A percentile compares a stretch with the other conserved stretches of the same genome.
Conservation (phyloP, 2,797 vertebrate genomes). For the Spinus pinus region DNA sequence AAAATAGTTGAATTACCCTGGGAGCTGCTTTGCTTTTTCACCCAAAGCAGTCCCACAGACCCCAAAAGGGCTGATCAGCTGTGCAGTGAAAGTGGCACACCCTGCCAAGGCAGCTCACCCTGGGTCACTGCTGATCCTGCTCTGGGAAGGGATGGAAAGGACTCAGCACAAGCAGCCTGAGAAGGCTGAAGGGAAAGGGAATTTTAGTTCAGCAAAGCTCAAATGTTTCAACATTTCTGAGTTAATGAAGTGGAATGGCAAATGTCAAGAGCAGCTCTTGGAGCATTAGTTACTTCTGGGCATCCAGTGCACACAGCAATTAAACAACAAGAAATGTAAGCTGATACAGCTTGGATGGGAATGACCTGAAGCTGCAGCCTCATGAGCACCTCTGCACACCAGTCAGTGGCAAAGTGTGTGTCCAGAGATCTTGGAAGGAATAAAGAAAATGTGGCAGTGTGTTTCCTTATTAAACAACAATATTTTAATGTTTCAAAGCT, state of each 20-base stretch:
- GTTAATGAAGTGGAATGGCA: background rate
- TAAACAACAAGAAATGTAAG: background rate
- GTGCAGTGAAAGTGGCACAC: background rate
- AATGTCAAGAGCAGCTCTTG: background rate
- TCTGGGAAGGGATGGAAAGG: rapidly evolving
- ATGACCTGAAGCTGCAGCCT: background rate
- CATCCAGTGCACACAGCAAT: background rate
- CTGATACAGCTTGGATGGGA: background rate
- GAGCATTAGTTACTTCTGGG: background rate
- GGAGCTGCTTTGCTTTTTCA: background rate
- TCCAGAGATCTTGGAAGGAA: background rate
- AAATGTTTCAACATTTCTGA: background rate
- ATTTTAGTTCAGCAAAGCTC: background rate
- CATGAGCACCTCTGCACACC: background rate
- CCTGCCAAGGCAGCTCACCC: rapidly evolving
- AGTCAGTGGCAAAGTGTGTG: background rate
- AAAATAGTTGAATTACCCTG: background rate
- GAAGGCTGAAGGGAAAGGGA: background rate
- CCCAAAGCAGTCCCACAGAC: background rate
- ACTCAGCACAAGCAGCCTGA: background rate
- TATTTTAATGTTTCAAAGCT: background rate
- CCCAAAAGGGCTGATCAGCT: background rate
- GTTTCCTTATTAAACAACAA: background rate
- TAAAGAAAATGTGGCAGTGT: background rate
- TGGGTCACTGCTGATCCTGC: background rate